Evolutionary conservation across 92 coral and sea anemone genomes (phyloP).

Genomic region (Zoanthus sansibaricus): DNA sequence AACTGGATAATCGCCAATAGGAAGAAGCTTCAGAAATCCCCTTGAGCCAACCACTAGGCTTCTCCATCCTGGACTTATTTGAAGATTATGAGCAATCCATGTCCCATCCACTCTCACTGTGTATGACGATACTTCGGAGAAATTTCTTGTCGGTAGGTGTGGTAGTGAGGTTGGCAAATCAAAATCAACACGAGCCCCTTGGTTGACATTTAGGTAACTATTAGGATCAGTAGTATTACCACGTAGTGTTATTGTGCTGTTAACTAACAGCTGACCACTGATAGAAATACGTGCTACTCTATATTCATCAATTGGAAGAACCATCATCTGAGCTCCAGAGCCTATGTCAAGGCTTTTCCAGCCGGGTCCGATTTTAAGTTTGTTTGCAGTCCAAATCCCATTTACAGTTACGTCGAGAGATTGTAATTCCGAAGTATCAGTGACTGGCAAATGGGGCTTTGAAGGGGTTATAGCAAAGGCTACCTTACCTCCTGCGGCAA

Average conservation of each 20-base stretch:
- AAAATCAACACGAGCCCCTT: constrained; percentile 40
- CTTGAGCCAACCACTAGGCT: constrained; percentile 39
- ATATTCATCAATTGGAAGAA: constrained; percentile 36
- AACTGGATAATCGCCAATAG: constrained; percentile 17
- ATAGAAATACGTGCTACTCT: constrained; percentile 38
- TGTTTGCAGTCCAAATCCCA: constrained; percentile 69
- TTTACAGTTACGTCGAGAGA: constrained; percentile 71
- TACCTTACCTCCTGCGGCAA: constrained; percentile 19
- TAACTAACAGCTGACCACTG: constrained; percentile 41
- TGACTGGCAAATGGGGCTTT: constrained; percentile 18
- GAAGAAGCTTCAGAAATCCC: constrained; percentile 37
- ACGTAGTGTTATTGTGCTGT: constrained; percentile 24
- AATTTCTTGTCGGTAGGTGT: constrained; percentile 26
- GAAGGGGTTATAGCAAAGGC: constrained; percentile 19
- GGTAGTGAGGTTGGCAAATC: constrained; percentile 29
- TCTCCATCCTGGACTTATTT: constrained; percentile 46
- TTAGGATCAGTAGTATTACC: constrained; percentile 34
- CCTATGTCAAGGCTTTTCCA: constrained; percentile 45
- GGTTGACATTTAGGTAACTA: constrained; percentile 19
- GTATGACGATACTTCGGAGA: constrained; percentile 32
- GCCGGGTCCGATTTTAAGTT: constrained; percentile 77
- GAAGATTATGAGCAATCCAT: constrained; percentile 34
- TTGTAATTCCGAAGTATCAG: constrained; percentile 71
- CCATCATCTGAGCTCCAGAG: constrained; percentile 31
- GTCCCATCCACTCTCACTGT: constrained; percentile 49